These are phyloP conservation scores for Ditula angustiorana DNA, from an alignment of 2,888 invertebrate species.

Conservation along the genomic window DNA sequence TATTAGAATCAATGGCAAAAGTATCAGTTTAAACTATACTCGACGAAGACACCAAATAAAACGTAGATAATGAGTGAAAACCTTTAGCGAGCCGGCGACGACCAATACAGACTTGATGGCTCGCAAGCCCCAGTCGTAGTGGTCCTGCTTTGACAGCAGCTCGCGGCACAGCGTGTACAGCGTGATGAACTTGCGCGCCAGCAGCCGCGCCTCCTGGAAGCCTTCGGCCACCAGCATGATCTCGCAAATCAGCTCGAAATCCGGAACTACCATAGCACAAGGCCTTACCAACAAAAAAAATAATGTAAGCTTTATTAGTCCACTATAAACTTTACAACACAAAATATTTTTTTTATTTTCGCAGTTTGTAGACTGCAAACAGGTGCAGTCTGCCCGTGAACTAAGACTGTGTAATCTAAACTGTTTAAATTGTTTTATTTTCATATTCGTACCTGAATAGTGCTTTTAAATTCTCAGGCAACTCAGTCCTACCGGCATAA, in stretches of 20 bases:
- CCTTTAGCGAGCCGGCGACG: constrained; percentile 96
- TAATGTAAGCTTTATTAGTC: neutral
- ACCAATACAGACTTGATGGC: constrained; percentile 98
- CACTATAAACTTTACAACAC: neutral
- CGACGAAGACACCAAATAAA: no score
- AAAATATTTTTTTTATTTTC: neutral
- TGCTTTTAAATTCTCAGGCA: constrained; percentile 93
- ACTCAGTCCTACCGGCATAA: constrained; percentile 95
- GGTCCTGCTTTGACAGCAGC: constrained; percentile 96
- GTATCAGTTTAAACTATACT: no score
- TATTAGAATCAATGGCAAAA: no score
- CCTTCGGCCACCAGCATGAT: constrained; percentile 99
- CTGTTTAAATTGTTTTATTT: neutral
- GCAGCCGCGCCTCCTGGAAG: constrained; percentile 94
- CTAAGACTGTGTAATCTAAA: no score
- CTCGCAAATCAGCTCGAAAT: constrained; percentile 97
- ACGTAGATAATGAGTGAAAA: constrained; percentile 42
- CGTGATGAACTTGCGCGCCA: constrained; percentile 97
- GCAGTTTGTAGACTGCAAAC: no score
- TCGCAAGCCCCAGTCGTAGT: constrained; percentile 98
- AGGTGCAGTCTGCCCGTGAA: no score
- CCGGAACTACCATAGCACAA: constrained; percentile 99
- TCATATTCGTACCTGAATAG: constrained; percentile 82
- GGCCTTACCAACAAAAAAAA: constrained; percentile 85
- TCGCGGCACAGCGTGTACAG: constrained; percentile 95